Conservation (phyloP, 1,140 invertebrate genomes). For the Ceratosolen fusciceps region DNA sequence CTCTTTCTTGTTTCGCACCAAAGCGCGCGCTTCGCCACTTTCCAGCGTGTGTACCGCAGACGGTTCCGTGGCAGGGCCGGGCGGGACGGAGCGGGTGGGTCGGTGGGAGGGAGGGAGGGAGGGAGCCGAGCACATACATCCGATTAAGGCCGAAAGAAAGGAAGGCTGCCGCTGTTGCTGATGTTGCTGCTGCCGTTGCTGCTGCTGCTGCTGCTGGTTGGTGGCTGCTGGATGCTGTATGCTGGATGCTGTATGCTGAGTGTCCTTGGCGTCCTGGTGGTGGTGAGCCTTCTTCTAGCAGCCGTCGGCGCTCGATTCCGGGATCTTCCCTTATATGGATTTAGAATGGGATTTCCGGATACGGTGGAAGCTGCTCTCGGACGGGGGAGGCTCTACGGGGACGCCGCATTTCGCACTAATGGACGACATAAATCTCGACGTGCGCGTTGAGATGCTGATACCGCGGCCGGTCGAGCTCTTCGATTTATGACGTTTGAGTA, state of each 20-base stretch:
- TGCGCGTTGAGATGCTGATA: slow-evolving; percentile 33
- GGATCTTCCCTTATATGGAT: slow-evolving; percentile 41
- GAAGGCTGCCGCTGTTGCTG: neutral
- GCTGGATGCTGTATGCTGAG: no score
- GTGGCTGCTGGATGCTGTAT: no score
- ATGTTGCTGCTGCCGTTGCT: neutral
- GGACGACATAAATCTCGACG: slow-evolving; percentile 43
- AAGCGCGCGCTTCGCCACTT: slow-evolving; percentile 11
- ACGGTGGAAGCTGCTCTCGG: neutral
- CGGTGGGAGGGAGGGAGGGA: no score
- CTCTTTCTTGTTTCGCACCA: slow-evolving; percentile 37
- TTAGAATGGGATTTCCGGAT: slow-evolving; percentile 41
- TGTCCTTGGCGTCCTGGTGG: no score
- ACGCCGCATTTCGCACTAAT: slow-evolving; percentile 33
- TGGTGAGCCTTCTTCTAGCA: neutral
- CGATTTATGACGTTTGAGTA: slow-evolving; percentile 41
- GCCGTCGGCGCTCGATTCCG: slow-evolving; percentile 13
- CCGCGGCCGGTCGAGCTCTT: neutral
- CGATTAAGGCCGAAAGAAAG: neutral
- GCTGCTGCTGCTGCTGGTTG: no score
- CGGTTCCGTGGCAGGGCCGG: no score
- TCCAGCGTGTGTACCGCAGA: neutral
- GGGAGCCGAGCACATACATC: neutral
- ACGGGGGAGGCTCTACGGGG: neutral
- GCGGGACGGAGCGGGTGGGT: no score